phyloP scores from a whole-genome alignment of 2,797 vertebrate species.

The Clarias pachynema region DNA sequence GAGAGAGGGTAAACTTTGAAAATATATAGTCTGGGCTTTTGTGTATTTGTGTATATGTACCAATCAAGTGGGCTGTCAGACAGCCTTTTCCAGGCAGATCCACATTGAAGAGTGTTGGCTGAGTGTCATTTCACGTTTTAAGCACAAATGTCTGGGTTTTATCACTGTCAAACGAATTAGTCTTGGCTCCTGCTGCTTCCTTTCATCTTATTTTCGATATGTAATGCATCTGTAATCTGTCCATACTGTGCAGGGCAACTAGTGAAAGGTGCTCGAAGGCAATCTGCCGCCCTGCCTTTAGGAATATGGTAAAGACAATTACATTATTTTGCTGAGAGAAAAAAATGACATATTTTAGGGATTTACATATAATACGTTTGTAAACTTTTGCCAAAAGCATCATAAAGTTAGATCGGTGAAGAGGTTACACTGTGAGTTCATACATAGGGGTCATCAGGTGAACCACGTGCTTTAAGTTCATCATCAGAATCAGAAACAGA shows the following conservation, averaged over 20 bases:
- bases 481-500: too few relatives aligned
- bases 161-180: conserved; percentile 48
- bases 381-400: neutral
- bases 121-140: conserved; percentile 6
- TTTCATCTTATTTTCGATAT: conserved; percentile 75
- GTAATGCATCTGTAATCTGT: conserved; percentile 72
- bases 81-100: conserved; percentile 5
- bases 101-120: neutral
- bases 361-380: too few relatives aligned
- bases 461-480: neutral
- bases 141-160: conserved; percentile 50
- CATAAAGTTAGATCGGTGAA: neutral
- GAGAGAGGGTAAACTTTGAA: neutral
- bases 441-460: neutral
- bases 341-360: neutral
- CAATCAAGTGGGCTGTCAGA: conserved; percentile 6
- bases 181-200: conserved; percentile 60
- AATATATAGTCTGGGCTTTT: neutral
- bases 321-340: neutral
- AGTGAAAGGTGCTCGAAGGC: neutral
- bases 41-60: neutral
- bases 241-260: too few relatives aligned
- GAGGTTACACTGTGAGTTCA: neutral
- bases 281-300: neutral
- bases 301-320: neutral